Percentiles rank a stretch among this genome's conserved stretches.
Evolutionary conservation across 2,888 invertebrate species (phyloP).

Genomic region (Pheosia tremula): DNA sequence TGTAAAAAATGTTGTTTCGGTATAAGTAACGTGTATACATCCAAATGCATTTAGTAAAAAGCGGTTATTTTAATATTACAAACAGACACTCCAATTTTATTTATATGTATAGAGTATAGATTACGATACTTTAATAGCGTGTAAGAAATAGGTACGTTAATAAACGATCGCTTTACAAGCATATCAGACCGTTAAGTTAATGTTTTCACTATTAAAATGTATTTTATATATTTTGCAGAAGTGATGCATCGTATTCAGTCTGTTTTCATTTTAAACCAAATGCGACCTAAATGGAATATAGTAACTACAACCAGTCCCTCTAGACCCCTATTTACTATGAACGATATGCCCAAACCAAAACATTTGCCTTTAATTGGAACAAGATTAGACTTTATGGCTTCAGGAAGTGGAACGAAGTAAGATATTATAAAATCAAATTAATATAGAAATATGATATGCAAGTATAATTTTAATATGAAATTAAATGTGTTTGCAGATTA

Average conservation of each 20-base stretch:
- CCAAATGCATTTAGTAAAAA: too few relatives aligned
- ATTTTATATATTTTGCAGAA: slow-evolving; percentile 21
- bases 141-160: too few relatives aligned
- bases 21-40: too few relatives aligned
- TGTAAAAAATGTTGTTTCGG: too few relatives aligned
- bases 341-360: slow-evolving; percentile 78
- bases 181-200: not conserved
- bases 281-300: not conserved
- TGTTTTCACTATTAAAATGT: not conserved
- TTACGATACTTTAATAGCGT: too few relatives aligned
- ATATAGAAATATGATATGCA: not conserved
- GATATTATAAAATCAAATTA: slow-evolving; percentile 11
- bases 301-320: slow-evolving; percentile 15
- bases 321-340: slow-evolving; percentile 42
- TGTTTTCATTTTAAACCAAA: slow-evolving; percentile 11
- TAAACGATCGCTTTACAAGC: too few relatives aligned
- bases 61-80: too few relatives aligned
- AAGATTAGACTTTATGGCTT: slow-evolving; percentile 72
- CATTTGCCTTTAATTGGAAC: slow-evolving; percentile 82
- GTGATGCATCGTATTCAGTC: slow-evolving; percentile 35
- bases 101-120: too few relatives aligned
- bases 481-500: slow-evolving; percentile 51
- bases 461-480: not conserved
- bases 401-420: slow-evolving; percentile 69
- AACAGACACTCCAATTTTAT: too few relatives aligned